Conservation (phyloP, 2,113 vertebrate species). For the Microcebus griseorufus region DNA sequence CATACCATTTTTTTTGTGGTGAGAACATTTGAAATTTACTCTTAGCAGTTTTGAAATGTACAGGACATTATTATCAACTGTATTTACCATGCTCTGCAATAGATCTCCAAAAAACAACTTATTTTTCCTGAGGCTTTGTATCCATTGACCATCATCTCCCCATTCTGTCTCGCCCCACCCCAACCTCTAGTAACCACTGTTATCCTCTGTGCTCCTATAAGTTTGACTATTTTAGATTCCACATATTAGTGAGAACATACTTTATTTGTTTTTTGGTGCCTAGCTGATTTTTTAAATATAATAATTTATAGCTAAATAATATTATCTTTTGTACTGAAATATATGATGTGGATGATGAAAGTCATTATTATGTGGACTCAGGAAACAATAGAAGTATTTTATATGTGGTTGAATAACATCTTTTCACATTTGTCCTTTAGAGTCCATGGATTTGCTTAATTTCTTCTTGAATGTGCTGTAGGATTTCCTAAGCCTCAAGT, state of each 20-base stretch:
- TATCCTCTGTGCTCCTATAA: neutral
- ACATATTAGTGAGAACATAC: neutral
- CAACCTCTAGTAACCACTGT: neutral
- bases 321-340: slow-evolving; percentile 1
- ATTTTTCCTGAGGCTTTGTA: neutral
- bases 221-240: neutral
- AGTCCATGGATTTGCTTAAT: slow-evolving; percentile 4
- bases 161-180: neutral
- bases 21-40: neutral
- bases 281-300: neutral
- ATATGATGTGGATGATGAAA: neutral
- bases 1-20: neutral
- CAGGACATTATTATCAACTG: neutral
- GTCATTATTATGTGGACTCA: neutral
- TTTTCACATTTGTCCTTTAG: neutral
- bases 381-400: slow-evolving; percentile 33
- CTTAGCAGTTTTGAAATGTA: neutral
- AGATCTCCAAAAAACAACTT: neutral
- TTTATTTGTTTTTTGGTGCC: neutral
- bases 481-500: neutral
- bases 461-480: neutral
- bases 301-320: slow-evolving; percentile 26
- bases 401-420: neutral
- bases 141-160: neutral
- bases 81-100: neutral